Conservation (phyloP, 1,140 invertebrate species). For the Luehdorfia chinensis region DNA sequence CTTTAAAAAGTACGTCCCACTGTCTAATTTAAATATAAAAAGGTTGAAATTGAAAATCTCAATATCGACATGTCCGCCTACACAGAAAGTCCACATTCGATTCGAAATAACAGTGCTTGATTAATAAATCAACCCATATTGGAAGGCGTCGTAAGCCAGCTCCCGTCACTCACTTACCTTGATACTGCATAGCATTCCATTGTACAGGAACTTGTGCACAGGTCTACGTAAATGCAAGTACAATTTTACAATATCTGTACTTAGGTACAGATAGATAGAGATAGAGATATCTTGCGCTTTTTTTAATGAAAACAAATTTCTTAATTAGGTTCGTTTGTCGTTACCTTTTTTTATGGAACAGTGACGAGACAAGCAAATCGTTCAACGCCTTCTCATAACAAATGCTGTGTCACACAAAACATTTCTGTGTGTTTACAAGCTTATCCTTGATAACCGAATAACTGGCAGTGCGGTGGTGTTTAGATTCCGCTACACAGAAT, state of each 20-base stretch:
- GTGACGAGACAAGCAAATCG: no score
- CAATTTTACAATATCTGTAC: neutral
- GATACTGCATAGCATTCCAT: constrained; percentile 39
- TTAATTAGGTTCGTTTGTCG: no score
- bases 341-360: no score
- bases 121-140: constrained; percentile 7
- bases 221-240: constrained; percentile 17
- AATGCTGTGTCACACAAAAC: no score
- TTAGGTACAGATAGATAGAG: no score
- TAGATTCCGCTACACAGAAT: no score
- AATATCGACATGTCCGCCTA: constrained; percentile 10
- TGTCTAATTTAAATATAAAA: neutral
- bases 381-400: no score
- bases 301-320: no score
- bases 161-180: constrained; percentile 44
- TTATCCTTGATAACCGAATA: no score
- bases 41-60: constrained; percentile 7
- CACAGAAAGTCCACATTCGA: neutral
- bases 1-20: constrained; percentile 5
- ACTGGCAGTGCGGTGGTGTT: no score
- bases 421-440: no score
- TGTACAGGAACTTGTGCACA: constrained; percentile 39
- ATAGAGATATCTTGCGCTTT: no score
- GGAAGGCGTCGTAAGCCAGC: constrained; percentile 5
- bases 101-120: constrained; percentile 9